Base-by-base conservation (phyloP, 2,113 vertebrate genomes). In the Porphyrio hochstetteri region DNA sequence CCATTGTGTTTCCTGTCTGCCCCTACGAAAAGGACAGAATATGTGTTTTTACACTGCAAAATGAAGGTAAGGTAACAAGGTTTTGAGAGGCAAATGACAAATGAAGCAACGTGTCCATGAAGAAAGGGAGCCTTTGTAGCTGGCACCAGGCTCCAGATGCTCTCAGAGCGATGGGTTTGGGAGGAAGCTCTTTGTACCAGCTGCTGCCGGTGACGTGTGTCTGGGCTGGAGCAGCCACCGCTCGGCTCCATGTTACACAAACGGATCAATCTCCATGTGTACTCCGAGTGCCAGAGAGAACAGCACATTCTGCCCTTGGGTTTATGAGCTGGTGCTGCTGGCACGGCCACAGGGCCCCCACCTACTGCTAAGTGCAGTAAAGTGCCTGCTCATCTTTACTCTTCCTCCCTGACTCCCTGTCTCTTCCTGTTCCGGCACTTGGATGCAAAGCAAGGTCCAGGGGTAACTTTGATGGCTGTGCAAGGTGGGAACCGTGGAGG, bases 391-490 rank as follows among this genome's bases (percentile, higher is more conserved):
- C 4, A 0, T 13, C 42, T 8, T 11, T 27, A 28, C 83, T 55
- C 16, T 52, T 72, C 72, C 11, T 74, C 40, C 40, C 15, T 3
- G 1, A 2, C 46, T 60, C 42, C 40, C 10, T 31, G 1, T 11
- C 35, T 25, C 31, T 61, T 29, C 40, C 21, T 27, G 0, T 21
- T 67, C 25, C 0, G 0, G 55, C 36, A 7, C 0, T 7, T 0
- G 1, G 42, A n/a, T 2, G 4, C 11, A 15, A 67, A 35, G 21
- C 9, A 29, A 63, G 55, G 36, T 64, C 82, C 11, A 8, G 19
- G 21, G 52, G 6, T 11, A 36, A 24, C 38, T 27, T 13, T 6
- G 28, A 5, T 38, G 68, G 67, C 35, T n/a, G 11, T 10, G 55
- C 10, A 27, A 40, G 33, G 59, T 50, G 60, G 33, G n/a, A 78